Percentiles rank a stretch among this genome's conserved stretches.
phyloP scores from a whole-genome alignment of 2,797 vertebrate genomes.

The Urosaurus nigricauda region DNA sequence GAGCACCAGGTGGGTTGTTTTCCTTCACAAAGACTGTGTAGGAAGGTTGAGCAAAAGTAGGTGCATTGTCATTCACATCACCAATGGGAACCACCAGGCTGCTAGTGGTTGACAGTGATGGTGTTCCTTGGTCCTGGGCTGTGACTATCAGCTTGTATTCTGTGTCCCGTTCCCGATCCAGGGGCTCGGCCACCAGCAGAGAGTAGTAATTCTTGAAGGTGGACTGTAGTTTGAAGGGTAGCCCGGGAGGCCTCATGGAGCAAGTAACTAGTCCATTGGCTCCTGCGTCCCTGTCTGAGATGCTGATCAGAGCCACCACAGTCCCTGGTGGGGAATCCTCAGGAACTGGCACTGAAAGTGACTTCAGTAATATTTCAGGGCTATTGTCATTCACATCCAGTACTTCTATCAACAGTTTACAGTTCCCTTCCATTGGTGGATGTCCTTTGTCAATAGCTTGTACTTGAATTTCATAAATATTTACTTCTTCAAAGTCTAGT shows the following conservation, averaged over 20 bases:
- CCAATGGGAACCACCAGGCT: constrained; percentile 75
- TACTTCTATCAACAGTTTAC: constrained; percentile 70
- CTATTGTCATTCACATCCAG: constrained; percentile 78
- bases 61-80: constrained; percentile 84
- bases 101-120: constrained; percentile 73
- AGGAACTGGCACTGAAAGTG: constrained; percentile 78
- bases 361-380: constrained; percentile 79
- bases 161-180: constrained; percentile 82
- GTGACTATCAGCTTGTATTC: constrained; percentile 80
- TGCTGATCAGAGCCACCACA: constrained; percentile 84
- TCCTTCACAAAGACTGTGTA: constrained; percentile 62
- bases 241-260: constrained; percentile 61
- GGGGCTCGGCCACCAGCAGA: constrained; percentile 77
- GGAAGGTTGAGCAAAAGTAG: constrained; percentile 67
- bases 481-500: constrained; percentile 74
- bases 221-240: constrained; percentile 82
- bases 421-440: constrained; percentile 59
- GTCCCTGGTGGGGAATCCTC: constrained; percentile 82
- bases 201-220: constrained; percentile 85
- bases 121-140: constrained; percentile 79
- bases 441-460: constrained; percentile 68
- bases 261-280: constrained; percentile 82
- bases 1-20: constrained; percentile 60
- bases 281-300: constrained; percentile 85
- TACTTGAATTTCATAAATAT: constrained; percentile 74